Percentiles rank a stretch among this genome's conserved stretches.
Conservation (phyloP, 2,888 invertebrate genomes). For the Nysson spinosus region DNA sequence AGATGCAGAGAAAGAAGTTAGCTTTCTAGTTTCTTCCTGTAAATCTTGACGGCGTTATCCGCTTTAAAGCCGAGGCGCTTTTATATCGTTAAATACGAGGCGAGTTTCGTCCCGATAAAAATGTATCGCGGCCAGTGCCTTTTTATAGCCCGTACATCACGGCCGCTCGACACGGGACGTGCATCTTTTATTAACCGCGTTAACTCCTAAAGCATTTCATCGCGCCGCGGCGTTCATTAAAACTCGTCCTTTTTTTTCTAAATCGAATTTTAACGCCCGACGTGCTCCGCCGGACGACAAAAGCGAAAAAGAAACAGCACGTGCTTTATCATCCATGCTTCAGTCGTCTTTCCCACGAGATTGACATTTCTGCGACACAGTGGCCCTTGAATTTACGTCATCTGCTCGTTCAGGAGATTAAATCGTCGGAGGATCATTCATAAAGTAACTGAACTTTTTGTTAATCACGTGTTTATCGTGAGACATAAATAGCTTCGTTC, state of each 20-base stretch:
- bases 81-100: conserved; percentile 32
- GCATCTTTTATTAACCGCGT: conserved; percentile 52
- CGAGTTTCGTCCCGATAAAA: conserved; percentile 36
- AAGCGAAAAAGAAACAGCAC: conserved; percentile 11
- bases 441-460: too few species aligned
- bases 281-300: conserved; percentile 16
- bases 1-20: too few species aligned
- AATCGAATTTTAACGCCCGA: conserved; percentile 36
- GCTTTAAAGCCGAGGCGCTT: conserved; percentile 10
- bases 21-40: not conserved
- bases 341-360: conserved; percentile 4
- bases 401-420: too few species aligned
- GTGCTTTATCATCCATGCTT: conserved; percentile 19
- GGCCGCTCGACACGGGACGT: conserved; percentile 20
- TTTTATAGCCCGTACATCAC: conserved; percentile 35
- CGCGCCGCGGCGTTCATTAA: conserved; percentile 34
- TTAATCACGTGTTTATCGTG: too few species aligned
- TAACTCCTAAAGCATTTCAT: conserved; percentile 41
- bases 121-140: conserved; percentile 11
- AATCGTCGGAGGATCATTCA: too few species aligned
- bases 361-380: conserved; percentile 13
- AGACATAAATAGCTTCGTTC: too few species aligned
- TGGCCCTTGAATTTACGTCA: too few species aligned
- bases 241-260: conserved; percentile 17
- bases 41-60: not conserved